A percentile compares a stretch with the other conserved stretches of the same genome.
phyloP scores from a whole-genome alignment of 2,113 vertebrate species.

The Oxyura jamaicensis region DNA sequence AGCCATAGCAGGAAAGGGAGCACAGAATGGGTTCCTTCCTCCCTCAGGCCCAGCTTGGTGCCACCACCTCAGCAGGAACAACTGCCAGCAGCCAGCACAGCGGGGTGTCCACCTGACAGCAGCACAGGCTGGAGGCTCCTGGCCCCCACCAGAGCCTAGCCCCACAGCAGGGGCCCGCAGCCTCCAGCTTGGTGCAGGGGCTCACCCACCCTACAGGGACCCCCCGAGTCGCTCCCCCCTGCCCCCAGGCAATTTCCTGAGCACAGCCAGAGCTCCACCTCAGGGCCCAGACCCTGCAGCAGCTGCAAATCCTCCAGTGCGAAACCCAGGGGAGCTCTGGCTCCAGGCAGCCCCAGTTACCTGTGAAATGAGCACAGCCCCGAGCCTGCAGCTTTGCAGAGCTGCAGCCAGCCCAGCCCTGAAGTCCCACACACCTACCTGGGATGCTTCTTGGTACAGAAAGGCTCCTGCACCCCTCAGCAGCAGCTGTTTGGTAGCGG shows the following conservation, averaged over 20 bases:
- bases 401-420: background rate
- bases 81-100: background rate
- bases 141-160: background rate
- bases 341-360: background rate
- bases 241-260: background rate
- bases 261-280: background rate
- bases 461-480: background rate
- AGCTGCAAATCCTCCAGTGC: background rate
- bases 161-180: background rate
- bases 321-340: background rate
- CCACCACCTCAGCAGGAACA: accelerated
- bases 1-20: background rate
- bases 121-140: background rate
- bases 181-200: background rate
- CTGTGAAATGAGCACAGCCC: accelerated
- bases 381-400: background rate
- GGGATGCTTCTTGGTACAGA: background rate
- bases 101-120: background rate
- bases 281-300: background rate
- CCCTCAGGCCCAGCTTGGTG: background rate
- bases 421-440: accelerated
- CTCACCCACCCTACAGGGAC: background rate
- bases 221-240: background rate
- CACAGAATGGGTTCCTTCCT: accelerated
- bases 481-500: accelerated